Percentiles rank a stretch among this genome's conserved stretches.
These are phyloP conservation scores for Odontesthes bonariensis DNA, from an alignment of 2,113 vertebrate species.

Conservation along the genomic window DNA sequence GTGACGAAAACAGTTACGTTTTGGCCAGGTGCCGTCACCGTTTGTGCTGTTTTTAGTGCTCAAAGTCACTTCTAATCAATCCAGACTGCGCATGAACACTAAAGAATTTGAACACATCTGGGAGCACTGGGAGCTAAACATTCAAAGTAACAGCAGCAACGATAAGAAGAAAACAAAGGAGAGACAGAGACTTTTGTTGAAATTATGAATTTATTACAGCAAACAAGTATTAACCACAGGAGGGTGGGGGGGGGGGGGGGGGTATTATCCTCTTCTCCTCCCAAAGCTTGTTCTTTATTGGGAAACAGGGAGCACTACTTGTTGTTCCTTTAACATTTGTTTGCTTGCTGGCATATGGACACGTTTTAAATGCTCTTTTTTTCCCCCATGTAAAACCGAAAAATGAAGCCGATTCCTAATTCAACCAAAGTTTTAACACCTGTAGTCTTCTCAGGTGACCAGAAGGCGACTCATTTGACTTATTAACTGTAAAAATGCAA, in stretches of 20 bases:
- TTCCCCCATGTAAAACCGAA: background rate
- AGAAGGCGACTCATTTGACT: background rate
- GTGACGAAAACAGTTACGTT: background rate
- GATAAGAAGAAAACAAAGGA: slow-evolving; percentile 21
- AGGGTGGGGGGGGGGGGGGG: background rate
- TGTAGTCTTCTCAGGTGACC: background rate
- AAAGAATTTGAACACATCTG: too few relatives aligned
- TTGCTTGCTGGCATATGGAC: too few relatives aligned
- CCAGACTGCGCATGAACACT: background rate
- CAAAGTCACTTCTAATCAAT: background rate
- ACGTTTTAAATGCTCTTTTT: background rate
- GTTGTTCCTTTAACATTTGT: background rate
- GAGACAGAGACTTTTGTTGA: slow-evolving; percentile 57
- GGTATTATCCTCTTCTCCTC: slow-evolving; percentile 4
- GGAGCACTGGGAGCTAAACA: slow-evolving; percentile 6
- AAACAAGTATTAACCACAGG: slow-evolving; percentile 59
- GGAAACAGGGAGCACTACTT: background rate
- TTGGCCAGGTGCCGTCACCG: background rate
- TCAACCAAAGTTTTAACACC: too few relatives aligned
- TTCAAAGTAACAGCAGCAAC: background rate
- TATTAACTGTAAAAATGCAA: too few relatives aligned
- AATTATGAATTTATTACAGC: slow-evolving; percentile 78
- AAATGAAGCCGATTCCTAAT: too few relatives aligned
- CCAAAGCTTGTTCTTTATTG: background rate
- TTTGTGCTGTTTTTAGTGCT: background rate